Evolutionary conservation across 1,140 invertebrate genomes (phyloP), one percentile per base, ranked within the genome.

Genomic region (Trichonephila clavipes): DNA sequence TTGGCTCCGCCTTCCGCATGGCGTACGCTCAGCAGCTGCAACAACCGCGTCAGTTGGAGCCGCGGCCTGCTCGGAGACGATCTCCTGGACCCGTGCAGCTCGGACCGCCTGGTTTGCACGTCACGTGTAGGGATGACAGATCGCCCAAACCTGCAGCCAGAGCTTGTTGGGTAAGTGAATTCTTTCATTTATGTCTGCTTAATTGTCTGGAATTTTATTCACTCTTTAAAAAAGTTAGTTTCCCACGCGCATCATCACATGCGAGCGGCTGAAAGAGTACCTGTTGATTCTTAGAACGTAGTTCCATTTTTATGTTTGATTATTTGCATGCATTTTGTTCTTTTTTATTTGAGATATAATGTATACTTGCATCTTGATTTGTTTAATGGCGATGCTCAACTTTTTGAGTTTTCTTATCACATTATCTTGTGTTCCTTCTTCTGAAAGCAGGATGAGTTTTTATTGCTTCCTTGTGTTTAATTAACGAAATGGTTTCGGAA

Each of bases 1-100:
- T 98, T 94, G 98, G 98, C 96, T 98, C 98, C 97, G 98, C 98
- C 95, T 98, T 98, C 97, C 97, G 98, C 95, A 98, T 98, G 97
- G 98, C 98, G 95, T 98, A 98, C 96, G 97, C 98, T 95, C 97
- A 97, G 95, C 98, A 98, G 96, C 96, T 98, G 95, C 97, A 98
- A 96, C 95, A 94, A 40, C 95, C 96, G 64, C 95, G 90, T 96
- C 96, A 93, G 21, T 90, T 58, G 89, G 24, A 24, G 18, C n/a
- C 24, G 10, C 72, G 61, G 18, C 89, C 90, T 24, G 5, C 77
- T 24, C 93, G 72, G 88, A 85, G 61, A 62, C 92, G 77, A 19
- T 66, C 90, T 16, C 90, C 81, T 18, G 61, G n/a, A 19, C 44
- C 85, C 0, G 62, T 87, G 21, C 82, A 77, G 28, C 90, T 92